phyloP scores from a whole-genome alignment of 2,113 vertebrate species.

The Mustela lutreola region DNA sequence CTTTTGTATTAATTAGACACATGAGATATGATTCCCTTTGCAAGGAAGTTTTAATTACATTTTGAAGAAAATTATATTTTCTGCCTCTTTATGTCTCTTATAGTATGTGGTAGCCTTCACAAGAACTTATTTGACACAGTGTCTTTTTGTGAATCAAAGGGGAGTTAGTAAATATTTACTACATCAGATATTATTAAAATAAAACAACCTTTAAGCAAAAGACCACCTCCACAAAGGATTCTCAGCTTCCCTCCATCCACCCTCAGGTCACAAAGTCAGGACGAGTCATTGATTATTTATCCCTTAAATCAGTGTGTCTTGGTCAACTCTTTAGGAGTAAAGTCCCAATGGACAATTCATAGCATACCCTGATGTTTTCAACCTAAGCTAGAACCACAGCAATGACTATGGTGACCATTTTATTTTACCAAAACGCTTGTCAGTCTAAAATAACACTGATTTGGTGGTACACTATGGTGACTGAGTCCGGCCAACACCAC shows the following conservation, averaged over 20 bases:
- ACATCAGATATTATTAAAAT: not conserved
- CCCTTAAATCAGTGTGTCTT: not conserved
- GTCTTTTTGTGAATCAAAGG: not conserved
- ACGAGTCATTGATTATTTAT: not conserved
- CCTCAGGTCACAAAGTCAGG: not conserved
- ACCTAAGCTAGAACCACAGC: not conserved
- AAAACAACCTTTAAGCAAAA: not conserved
- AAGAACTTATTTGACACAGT: not conserved
- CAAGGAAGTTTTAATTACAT: not conserved
- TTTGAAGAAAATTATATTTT: slow-evolving; percentile 10
- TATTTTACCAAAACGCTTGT: not conserved
- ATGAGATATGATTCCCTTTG: not conserved
- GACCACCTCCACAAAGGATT: not conserved
- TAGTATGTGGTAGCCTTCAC: not conserved
- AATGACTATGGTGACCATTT: not conserved
- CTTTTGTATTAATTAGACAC: not conserved
- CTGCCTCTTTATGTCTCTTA: not conserved
- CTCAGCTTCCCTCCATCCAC: no score
- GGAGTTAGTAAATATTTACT: not conserved
- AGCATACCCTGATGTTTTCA: not conserved
- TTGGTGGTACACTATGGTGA: accelerated
- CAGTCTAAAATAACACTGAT: no score
- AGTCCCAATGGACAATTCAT: not conserved
- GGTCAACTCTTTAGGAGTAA: not conserved
- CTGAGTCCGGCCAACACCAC: not conserved